Evolutionary conservation across 2,113 vertebrate species (phyloP), one percentile per base, ranked within the genome.

Genomic region (Chlorodrepanis virens): DNA sequence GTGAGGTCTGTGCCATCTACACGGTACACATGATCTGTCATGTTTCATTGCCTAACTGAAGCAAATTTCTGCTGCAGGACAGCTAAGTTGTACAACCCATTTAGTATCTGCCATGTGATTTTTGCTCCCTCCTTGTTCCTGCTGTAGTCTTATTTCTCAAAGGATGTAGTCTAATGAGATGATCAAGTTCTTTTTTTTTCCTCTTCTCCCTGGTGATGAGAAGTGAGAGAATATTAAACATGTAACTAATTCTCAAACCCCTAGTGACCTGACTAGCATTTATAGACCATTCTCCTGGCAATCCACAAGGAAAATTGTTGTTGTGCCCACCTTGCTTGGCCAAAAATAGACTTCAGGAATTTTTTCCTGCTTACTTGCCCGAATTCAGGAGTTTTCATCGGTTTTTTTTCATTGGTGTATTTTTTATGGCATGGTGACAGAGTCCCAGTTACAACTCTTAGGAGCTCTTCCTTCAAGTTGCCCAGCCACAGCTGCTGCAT

Each of bases 161-260:
- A 75, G 80, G 91, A 93, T 42, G 23, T 37, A 35, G 11, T 67
- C 64, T 78, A 93, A 71, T 88, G 56, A 85, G 59, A 83, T 28
- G n/a, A 82, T 86, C 23, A 59, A 77, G 52, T 12, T 96, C 22
- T 17, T 85, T 42, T 83, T 57, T 54, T 52, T 50, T 24, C 9
- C 19, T 80, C 7, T 85, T 88, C 35, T 90, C 59, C 54, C 49
- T 89, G 54, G n/a, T 88, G 69, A 60, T 65, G 50, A 76, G 69
- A 86, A 93, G 13, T 39, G 71, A 94, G 60, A 92, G 70, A 85
- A 37, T 63, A 67, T 84, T 95, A 93, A 90, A 87, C 17, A 4
- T 52, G 74, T 94, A 96, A 85, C 81, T 95, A 89, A 91, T 90
- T 95, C 50, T 93, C 79, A 83, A 94, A 21, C 22, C 57, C 50